phyloP scores from a whole-genome alignment of 2,113 vertebrate species.

The Myrmecobius fasciatus region DNA sequence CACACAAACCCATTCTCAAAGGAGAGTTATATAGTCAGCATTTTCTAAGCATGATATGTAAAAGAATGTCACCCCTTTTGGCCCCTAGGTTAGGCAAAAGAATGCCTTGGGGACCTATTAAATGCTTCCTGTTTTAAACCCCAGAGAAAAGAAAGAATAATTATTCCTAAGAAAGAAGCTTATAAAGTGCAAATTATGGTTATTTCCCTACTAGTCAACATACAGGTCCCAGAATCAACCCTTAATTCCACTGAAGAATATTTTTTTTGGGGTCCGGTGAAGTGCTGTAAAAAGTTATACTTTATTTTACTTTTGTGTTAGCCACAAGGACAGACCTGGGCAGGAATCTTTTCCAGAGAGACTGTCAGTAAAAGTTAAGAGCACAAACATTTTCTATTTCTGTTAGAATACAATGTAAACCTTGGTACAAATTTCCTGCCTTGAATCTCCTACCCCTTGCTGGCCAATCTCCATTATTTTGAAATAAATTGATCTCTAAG shows the following conservation, averaged over 20 bases:
- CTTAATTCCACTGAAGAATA: not conserved
- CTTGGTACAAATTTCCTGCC: not conserved
- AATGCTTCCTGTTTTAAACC: not conserved
- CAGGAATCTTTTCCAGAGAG: not conserved
- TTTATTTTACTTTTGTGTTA: not conserved
- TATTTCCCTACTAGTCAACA: not conserved
- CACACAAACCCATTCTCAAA: not conserved
- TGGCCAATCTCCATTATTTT: not conserved
- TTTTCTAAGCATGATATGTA: not conserved
- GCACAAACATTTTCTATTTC: not conserved
- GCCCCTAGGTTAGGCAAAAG: not conserved
- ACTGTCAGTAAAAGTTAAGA: not conserved
- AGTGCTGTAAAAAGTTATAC: not conserved
- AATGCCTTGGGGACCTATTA: not conserved
- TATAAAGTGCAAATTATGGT: not conserved
- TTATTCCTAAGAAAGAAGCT: not conserved
- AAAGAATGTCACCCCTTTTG: not conserved
- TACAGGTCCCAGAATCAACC: not conserved
- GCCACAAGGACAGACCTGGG: not conserved
- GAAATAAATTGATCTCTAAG: constrained; percentile 1
- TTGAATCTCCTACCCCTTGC: not conserved
- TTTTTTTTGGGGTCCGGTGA: not conserved
- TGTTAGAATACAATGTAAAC: not conserved
- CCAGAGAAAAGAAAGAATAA: not conserved
- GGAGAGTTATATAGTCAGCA: not conserved